phyloP scores from a whole-genome alignment of 2,888 invertebrate species.

The Drosophila monieri region DNA sequence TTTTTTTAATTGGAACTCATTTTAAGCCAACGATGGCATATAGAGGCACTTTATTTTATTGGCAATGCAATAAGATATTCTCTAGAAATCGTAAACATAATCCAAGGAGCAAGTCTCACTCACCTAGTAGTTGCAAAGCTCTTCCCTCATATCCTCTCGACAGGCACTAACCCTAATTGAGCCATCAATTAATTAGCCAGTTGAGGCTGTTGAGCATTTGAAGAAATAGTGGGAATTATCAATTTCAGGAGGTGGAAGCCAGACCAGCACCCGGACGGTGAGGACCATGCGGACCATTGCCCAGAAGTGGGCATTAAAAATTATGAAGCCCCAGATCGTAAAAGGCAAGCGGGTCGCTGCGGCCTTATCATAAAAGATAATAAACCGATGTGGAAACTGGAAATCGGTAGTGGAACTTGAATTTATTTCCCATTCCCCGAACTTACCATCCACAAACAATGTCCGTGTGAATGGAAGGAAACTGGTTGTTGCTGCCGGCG shows the following conservation, averaged over 20 bases:
- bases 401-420: conserved; percentile 35
- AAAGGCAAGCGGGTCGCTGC: conserved; percentile 42
- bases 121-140: not conserved
- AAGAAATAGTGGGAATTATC: conserved; percentile 47
- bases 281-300: conserved; percentile 6
- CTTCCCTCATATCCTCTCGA: conserved; percentile 1
- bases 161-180: conserved; percentile 28
- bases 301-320: conserved; percentile 51
- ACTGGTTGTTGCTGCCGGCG: conserved; percentile 61
- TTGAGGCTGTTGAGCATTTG: conserved; percentile 13
- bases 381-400: conserved; percentile 53
- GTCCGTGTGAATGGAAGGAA: conserved; percentile 75
- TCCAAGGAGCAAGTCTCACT: not conserved
- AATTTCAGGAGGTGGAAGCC: conserved; percentile 39
- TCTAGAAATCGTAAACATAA: conserved; percentile 15
- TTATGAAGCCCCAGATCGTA: conserved; percentile 51
- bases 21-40: not conserved
- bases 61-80: conserved; percentile 8
- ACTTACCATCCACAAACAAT: conserved; percentile 73
- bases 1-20: not conserved
- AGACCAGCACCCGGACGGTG: not conserved
- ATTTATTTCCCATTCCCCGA: conserved; percentile 16
- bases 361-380: conserved; percentile 68
- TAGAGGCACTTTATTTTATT: not conserved
- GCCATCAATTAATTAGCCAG: conserved; percentile 62